Evolutionary conservation across 1,140 invertebrate genomes (phyloP).

Genomic region (Sycobia sp.): DNA sequence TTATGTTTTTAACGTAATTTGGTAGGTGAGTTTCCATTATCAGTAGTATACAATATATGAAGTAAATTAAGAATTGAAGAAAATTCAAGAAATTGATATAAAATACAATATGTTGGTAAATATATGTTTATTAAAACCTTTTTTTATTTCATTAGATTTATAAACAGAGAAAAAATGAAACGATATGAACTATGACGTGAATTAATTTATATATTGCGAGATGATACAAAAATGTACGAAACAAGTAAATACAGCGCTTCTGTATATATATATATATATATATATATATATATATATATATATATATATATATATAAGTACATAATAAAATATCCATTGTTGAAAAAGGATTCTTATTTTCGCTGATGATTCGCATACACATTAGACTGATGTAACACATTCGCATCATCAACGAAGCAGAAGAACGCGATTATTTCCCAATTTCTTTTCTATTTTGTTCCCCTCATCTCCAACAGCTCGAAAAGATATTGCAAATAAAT

Average conservation of each 20-base stretch:
- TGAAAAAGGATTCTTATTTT: slow-evolving; percentile 1
- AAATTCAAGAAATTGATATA: no score
- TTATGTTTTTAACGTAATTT: no score
- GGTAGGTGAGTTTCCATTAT: no score
- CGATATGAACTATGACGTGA: slow-evolving; percentile 6
- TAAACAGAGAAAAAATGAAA: slow-evolving; percentile 21
- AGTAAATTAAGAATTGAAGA: no score
- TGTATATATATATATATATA: no score
- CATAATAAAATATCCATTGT: slow-evolving; percentile 7
- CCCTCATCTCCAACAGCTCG: background rate
- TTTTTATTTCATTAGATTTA: slow-evolving; percentile 26
- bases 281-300: no score
- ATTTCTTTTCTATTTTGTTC: background rate
- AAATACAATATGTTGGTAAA: slow-evolving; percentile 19
- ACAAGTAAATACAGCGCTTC: slow-evolving; percentile 25
- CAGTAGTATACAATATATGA: no score
- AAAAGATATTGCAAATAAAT: slow-evolving; percentile 3
- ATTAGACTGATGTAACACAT: no score
- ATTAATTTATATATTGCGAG: slow-evolving; percentile 14
- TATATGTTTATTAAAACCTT: slow-evolving; percentile 24
- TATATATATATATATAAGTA: slow-evolving; percentile 12
- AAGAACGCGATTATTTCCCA: no score
- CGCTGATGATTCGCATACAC: background rate
- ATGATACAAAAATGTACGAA: slow-evolving; percentile 22
- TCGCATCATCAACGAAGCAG: no score